Conservation (phyloP, 2,888 invertebrate genomes). For the Drosophila sordidapex region DNA sequence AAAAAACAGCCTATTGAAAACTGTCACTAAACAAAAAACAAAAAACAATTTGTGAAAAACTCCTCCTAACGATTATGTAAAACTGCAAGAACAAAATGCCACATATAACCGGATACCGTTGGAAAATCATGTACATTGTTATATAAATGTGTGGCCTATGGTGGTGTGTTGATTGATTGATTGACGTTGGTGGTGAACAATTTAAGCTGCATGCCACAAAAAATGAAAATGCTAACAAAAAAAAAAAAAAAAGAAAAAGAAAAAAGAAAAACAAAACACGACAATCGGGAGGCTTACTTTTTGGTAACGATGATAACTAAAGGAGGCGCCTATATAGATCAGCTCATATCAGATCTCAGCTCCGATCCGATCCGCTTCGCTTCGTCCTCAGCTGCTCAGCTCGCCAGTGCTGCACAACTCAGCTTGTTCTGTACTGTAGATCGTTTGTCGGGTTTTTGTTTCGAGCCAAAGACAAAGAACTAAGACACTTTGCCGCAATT, state of each 20-base stretch:
- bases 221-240: constrained; percentile 50
- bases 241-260: constrained; percentile 11
- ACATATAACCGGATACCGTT: constrained; percentile 47
- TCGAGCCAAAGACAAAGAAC: constrained; percentile 68
- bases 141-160: constrained; percentile 56
- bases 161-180: constrained; percentile 71
- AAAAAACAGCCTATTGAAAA: constrained; percentile 69
- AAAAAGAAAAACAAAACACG: constrained; percentile 25
- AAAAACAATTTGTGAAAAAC: constrained; percentile 63
- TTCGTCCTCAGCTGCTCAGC: constrained; percentile 32
- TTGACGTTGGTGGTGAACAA: constrained; percentile 70
- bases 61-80: constrained; percentile 39
- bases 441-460: constrained; percentile 69
- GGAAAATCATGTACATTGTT: constrained; percentile 49
- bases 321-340: constrained; percentile 30
- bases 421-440: constrained; percentile 58
- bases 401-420: constrained; percentile 20
- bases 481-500: constrained; percentile 79
- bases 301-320: constrained; percentile 63
- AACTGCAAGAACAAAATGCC: constrained; percentile 28
- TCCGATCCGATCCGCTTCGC: constrained; percentile 7
- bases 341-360: constrained; percentile 45
- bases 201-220: constrained; percentile 66
- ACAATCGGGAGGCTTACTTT: constrained; percentile 56
- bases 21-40: constrained; percentile 68